phyloP scores from a whole-genome alignment of 2,113 vertebrate species.

The Callipepla squamata region DNA sequence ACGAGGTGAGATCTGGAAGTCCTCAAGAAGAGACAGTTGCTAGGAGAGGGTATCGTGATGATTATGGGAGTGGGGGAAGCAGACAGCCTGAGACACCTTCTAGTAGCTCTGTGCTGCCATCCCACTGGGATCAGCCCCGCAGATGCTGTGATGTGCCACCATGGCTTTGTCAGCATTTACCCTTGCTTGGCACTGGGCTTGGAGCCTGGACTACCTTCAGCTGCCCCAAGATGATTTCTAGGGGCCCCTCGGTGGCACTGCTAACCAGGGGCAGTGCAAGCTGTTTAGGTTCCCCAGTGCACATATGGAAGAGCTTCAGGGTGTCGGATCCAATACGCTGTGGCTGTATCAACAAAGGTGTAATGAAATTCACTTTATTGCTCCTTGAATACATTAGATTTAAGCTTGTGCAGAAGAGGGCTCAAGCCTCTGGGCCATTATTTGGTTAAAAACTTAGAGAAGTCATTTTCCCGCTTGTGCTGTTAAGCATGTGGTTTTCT shows the following conservation, averaged over 20 bases:
- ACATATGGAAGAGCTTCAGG: slow-evolving; percentile 59
- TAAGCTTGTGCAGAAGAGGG: slow-evolving; percentile 2
- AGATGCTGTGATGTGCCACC: not conserved
- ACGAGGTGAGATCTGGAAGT: not conserved
- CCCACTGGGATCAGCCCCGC: not conserved
- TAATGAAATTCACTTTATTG: slow-evolving; percentile 66
- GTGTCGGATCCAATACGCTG: slow-evolving; percentile 59
- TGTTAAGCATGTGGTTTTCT: slow-evolving; percentile 70
- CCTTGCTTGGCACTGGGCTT: slow-evolving; percentile 27
- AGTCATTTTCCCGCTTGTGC: slow-evolving; percentile 65
- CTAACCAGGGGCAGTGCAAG: slow-evolving; percentile 1
- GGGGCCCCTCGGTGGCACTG: not conserved
- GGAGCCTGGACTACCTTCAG: not conserved
- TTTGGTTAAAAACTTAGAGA: slow-evolving; percentile 73
- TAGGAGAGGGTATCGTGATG: not conserved
- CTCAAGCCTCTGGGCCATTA: slow-evolving; percentile 30
- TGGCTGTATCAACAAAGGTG: slow-evolving; percentile 47
- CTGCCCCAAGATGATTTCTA: slow-evolving; percentile 7
- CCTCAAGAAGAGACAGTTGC: accelerated
- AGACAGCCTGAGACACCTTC: not conserved
- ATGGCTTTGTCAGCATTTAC: slow-evolving; percentile 1
- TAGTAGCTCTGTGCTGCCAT: too few species aligned
- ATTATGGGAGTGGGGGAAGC: not conserved
- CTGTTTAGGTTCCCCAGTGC: not conserved
- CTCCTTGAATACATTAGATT: slow-evolving; percentile 31